Conservation (phyloP, 2,888 invertebrate species). For the Papilio elwesi region DNA sequence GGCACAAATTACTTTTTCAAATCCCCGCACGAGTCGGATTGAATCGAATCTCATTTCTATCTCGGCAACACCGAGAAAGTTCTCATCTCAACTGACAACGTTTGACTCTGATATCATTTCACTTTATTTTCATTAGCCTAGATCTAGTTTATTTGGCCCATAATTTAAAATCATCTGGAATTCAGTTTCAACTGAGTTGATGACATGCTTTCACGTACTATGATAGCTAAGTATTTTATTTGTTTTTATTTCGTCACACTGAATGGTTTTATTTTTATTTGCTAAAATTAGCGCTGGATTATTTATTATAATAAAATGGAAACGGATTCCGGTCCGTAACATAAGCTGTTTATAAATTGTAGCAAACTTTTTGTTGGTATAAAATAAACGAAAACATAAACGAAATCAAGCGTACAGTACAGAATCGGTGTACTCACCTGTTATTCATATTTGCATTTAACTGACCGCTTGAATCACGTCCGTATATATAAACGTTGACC, state of each 20-base stretch:
- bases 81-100: not conserved
- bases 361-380: too few relatives aligned
- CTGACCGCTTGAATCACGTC: slow-evolving; percentile 17
- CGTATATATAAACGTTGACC: not conserved
- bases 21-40: slow-evolving; percentile 1
- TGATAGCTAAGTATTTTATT: too few relatives aligned
- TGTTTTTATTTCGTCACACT: too few relatives aligned
- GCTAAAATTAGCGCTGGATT: too few relatives aligned
- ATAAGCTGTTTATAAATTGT: too few relatives aligned
- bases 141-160: not conserved
- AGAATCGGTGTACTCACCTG: not conserved
- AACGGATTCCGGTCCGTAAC: too few relatives aligned
- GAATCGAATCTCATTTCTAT: slow-evolving; percentile 25
- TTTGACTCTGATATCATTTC: not conserved
- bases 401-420: too few relatives aligned
- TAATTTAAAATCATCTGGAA: not conserved
- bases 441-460: slow-evolving; percentile 18
- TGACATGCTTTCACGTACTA: too few relatives aligned
- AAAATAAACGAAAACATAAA: not conserved
- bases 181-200: too few relatives aligned
- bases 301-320: too few relatives aligned
- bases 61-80: slow-evolving; percentile 1
- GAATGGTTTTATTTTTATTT: too few relatives aligned
- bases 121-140: slow-evolving; percentile 1
- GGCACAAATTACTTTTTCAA: slow-evolving; percentile 36